These are phyloP conservation scores for Eonycteris spelaea DNA, from an alignment of 2,113 vertebrate species.

Conservation along the genomic window DNA sequence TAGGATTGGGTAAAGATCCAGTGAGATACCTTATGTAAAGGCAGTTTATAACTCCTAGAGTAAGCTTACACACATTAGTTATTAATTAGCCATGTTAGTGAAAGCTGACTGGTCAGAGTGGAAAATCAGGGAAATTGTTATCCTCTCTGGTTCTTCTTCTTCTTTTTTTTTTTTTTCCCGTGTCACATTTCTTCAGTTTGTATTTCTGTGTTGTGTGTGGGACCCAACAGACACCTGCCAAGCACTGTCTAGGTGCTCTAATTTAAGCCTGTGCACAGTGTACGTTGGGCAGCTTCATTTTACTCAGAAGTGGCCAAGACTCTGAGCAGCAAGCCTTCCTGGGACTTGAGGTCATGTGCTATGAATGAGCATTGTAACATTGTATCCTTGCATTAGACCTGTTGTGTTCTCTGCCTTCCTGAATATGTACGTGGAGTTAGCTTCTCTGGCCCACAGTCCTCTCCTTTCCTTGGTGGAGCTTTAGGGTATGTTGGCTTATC, in stretches of 20 bases:
- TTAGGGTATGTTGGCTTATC: background rate
- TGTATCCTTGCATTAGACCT: background rate
- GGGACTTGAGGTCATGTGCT: background rate
- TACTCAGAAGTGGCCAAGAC: background rate
- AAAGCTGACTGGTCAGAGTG: background rate
- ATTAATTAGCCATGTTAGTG: background rate
- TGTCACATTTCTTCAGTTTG: background rate
- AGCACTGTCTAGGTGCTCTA: constrained; percentile 14
- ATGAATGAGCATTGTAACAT: background rate
- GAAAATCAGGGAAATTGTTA: background rate
- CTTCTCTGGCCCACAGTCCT: background rate
- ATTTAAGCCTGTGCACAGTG: background rate
- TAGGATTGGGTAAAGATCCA: background rate
- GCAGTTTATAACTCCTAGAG: background rate
- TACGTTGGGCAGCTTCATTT: constrained; percentile 15
- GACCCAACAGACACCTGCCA: background rate
- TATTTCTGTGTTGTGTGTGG: background rate
- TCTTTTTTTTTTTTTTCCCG: background rate
- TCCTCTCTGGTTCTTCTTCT: background rate
- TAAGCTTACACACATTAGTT: background rate
- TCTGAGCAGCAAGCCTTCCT: background rate
- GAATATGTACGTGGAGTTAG: background rate
- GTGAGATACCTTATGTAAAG: background rate
- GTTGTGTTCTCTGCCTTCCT: background rate
- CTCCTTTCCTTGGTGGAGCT: background rate